Conservation (phyloP, 1,140 invertebrate species). For the Steinernema khuongi region DNA sequence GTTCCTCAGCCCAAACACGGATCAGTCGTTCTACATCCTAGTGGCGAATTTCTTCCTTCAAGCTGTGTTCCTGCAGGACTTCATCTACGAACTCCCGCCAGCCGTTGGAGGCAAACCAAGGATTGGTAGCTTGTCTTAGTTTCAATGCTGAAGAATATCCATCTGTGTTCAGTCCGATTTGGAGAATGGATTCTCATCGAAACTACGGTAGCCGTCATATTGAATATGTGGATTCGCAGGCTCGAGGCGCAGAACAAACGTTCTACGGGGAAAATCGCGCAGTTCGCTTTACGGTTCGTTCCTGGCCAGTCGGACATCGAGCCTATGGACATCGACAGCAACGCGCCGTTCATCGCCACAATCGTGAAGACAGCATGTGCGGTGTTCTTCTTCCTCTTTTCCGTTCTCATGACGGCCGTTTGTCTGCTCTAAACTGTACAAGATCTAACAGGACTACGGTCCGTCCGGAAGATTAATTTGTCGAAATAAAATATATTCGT, state of each 20-base stretch:
- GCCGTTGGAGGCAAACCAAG: conserved; percentile 29
- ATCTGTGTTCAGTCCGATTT: neutral
- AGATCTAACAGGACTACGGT: neutral
- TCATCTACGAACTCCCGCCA: conserved; percentile 34
- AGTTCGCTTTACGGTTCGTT: neutral
- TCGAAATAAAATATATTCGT: neutral
- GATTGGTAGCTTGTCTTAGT: conserved; percentile 30
- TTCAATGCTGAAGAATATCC: neutral
- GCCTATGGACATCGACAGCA: neutral
- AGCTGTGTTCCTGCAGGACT: conserved; percentile 37
- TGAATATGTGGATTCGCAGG: neutral
- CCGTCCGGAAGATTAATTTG: neutral
- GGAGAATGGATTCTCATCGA: neutral
- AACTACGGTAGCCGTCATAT: neutral
- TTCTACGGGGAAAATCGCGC: neutral
- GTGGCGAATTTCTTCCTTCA: conserved; percentile 43
- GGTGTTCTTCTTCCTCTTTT: neutral
- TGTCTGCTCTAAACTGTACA: neutral
- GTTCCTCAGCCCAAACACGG: conserved; percentile 30
- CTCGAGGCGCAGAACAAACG: neutral
- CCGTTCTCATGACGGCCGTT: neutral
- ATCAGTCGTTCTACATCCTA: conserved; percentile 37
- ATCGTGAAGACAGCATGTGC: neutral
- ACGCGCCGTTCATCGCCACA: neutral
- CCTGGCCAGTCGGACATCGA: too few relatives aligned